Base-by-base conservation (phyloP, 2,888 invertebrate species). In the Eupithecia centaureata region DNA sequence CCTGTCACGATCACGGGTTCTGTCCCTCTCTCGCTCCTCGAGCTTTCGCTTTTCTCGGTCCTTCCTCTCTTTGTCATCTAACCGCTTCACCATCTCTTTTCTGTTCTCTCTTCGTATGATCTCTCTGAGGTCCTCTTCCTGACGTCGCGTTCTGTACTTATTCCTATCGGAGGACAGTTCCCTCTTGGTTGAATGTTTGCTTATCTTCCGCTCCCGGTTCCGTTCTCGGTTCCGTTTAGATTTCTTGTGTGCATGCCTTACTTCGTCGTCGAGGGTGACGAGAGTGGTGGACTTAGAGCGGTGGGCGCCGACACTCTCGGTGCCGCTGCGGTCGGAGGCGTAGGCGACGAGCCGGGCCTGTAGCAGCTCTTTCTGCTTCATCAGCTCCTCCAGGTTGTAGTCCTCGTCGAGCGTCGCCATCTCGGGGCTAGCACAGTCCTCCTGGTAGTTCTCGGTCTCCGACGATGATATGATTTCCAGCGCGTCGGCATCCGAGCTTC, bases 341-440 rank as follows among this genome's bases (percentile, higher is more conserved):
- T 96, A 97, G 70, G 97, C 97, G 57, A 96, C 95, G 58, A 97
- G 90, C 38, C 96, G 94, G 47, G 97, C 97, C 89, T 97, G 97
- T 56, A 97, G 90, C 54, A 96, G 79, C 80, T 97, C 97, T 89
- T 98, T 98, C 84, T 98, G 97, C 79, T 96, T 96, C 97, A 98
- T 98, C 67, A 98, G 90, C 75, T 98, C 98, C 81, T 98, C 98
- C 32, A 98, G 88, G 84, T 98, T 97, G 77, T 97, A 95, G 79
- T 97, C 97, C 74, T 97, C 97, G 84, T 97, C 97, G 67, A 97
- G 96, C 67, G 96, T 94, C 10, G 95, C 94, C 67, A 97, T 94
- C 76, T 96, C 96, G 33, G 96, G 95, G 82, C 96, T 96, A 18
- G 94, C 95, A 76, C 95, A 95, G 81, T 96, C 96, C 61, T 94